Percentiles rank a stretch among this genome's conserved stretches.
These are phyloP conservation scores for Ischnus inquisitorius DNA, from an alignment of 2,888 invertebrate genomes.

Conservation along the genomic window DNA sequence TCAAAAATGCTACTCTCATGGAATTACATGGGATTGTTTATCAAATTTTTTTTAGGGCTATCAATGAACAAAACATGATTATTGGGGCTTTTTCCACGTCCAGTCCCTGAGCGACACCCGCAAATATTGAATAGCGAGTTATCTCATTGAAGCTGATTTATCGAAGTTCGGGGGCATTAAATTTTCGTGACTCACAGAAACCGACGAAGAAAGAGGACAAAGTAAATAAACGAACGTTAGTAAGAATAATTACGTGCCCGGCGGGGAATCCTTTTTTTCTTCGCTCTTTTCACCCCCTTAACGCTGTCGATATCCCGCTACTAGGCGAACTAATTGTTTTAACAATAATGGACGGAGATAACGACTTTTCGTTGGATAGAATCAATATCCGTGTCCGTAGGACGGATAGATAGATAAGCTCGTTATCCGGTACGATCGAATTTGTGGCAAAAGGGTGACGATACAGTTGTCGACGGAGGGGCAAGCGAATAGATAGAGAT, in stretches of 20 bases:
- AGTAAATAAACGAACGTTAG: slow-evolving; percentile 25
- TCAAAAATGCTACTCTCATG: no score
- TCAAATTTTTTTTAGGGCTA: no score
- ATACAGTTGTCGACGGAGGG: slow-evolving; percentile 18
- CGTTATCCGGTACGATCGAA: slow-evolving; percentile 79
- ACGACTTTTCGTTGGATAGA: slow-evolving; percentile 76
- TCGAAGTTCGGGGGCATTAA: neutral
- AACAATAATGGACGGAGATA: slow-evolving; percentile 73
- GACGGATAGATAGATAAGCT: slow-evolving; percentile 79
- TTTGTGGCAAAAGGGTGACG: slow-evolving; percentile 67
- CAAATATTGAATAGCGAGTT: neutral
- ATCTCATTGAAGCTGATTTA: slow-evolving; percentile 1
- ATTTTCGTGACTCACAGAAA: slow-evolving; percentile 30
- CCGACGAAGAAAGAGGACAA: neutral
- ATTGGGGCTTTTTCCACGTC: no score
- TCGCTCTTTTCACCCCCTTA: slow-evolving; percentile 16
- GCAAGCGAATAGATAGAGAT: slow-evolving; percentile 46
- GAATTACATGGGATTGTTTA: no score
- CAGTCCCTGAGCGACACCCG: no score
- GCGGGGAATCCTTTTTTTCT: slow-evolving; percentile 56
- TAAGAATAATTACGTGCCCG: slow-evolving; percentile 53
- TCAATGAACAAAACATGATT: no score
- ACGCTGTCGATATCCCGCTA: slow-evolving; percentile 4
- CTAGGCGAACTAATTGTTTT: slow-evolving; percentile 76
- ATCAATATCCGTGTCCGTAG: slow-evolving; percentile 76